A percentile compares a stretch with the other conserved stretches of the same genome.
These are phyloP conservation scores for Invenusta paracnida DNA, from an alignment of 2,888 invertebrate species.

Conservation along the genomic window DNA sequence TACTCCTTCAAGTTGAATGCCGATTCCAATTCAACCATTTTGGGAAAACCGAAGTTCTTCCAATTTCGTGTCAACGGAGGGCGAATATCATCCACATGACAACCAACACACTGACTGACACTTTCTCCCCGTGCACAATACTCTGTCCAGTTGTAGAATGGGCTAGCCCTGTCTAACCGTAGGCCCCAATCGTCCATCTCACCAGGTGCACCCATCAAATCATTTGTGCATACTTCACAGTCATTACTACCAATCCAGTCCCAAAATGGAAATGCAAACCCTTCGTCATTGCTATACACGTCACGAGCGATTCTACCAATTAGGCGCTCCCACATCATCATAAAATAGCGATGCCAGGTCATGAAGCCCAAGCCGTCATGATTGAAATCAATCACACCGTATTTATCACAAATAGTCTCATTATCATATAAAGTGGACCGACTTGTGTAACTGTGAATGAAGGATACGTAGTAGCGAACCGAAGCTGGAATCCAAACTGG, in stretches of 20 bases:
- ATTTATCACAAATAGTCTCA: slow-evolving; percentile 14
- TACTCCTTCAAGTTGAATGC: slow-evolving; percentile 27
- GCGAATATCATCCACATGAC: slow-evolving; percentile 25
- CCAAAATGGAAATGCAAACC: slow-evolving; percentile 44
- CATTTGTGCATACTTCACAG: slow-evolving; percentile 44
- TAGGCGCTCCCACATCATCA: slow-evolving; percentile 41
- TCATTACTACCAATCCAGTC: slow-evolving; percentile 39
- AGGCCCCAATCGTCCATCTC: slow-evolving; percentile 33
- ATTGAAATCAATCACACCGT: slow-evolving; percentile 41
- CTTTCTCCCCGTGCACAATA: slow-evolving; percentile 34
- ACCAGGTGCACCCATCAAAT: slow-evolving; percentile 37
- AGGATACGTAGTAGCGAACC: slow-evolving; percentile 35
- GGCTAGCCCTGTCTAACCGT: slow-evolving; percentile 26
- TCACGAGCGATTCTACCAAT: slow-evolving; percentile 36
- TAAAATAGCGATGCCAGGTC: slow-evolving; percentile 45
- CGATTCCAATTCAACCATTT: slow-evolving; percentile 27
- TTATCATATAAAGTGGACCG: slow-evolving; percentile 35
- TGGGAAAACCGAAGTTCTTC: slow-evolving; percentile 37
- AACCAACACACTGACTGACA: slow-evolving; percentile 36
- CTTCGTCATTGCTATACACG: slow-evolving; percentile 10
- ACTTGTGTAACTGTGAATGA: slow-evolving; percentile 32
- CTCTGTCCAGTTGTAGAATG: slow-evolving; percentile 41
- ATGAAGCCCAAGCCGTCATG: slow-evolving; percentile 40
- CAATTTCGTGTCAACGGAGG: slow-evolving; percentile 8
- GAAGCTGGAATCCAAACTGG: slow-evolving; percentile 32